A percentile compares a stretch with the other conserved stretches of the same genome.
Evolutionary conservation across 2,113 vertebrate genomes (phyloP).

Genomic region (Anguilla rostrata): DNA sequence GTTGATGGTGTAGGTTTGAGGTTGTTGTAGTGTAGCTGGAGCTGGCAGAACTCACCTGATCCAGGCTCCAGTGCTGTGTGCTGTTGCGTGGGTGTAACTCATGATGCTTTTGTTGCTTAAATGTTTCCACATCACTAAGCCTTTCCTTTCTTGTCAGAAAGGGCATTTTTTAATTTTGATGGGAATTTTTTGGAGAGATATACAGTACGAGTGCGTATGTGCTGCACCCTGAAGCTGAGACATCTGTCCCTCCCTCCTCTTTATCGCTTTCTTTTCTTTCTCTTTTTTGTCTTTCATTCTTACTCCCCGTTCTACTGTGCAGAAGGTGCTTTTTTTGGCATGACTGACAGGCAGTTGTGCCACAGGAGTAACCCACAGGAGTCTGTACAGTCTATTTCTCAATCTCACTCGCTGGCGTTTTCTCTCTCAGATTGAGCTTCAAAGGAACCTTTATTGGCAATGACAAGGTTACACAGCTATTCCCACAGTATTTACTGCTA

Average conservation of each 20-base stretch:
- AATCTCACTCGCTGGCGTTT: neutral
- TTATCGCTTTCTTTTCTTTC: slow-evolving; percentile 10
- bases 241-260: neutral
- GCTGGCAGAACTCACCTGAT: neutral
- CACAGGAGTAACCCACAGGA: slow-evolving; percentile 4
- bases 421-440: slow-evolving; percentile 23
- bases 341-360: slow-evolving; percentile 2
- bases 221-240: neutral
- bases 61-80: neutral
- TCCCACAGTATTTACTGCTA: slow-evolving; percentile 7
- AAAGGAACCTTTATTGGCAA: neutral
- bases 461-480: slow-evolving; percentile 2
- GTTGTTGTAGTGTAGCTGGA: neutral
- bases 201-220: neutral
- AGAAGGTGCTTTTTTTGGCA: slow-evolving; percentile 29
- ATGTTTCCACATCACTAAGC: neutral
- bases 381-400: neutral
- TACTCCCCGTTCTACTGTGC: neutral
- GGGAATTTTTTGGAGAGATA: neutral
- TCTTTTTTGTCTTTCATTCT: neutral
- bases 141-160: neutral
- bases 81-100: neutral
- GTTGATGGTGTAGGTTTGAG: neutral
- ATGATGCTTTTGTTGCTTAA: neutral
- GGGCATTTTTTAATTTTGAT: neutral